Base-by-base conservation (phyloP, 1,140 invertebrate species). In the Ooceraea biroi region DNA sequence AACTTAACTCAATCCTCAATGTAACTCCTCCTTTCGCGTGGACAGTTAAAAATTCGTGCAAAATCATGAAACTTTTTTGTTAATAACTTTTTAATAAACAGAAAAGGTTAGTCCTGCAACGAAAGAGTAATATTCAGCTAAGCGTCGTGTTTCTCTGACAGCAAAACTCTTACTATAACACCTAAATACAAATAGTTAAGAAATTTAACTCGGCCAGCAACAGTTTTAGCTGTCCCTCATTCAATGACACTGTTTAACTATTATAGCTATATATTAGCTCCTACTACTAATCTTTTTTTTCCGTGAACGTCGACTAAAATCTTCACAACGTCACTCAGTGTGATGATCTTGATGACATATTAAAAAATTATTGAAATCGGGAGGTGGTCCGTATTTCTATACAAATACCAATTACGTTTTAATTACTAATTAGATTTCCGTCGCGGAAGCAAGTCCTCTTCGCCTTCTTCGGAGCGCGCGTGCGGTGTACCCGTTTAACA, bases 241-340 rank as follows among this genome's bases (percentile, higher is more conserved):
- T 19, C 11, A 63, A 19, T 0, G 60, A 63, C 5, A 63, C 30
- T 36, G 17, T 41, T 63, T 63, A 63, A 27, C 30, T 63, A 11
- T 27, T 1, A 3, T 17, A 10, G 12, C 60, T 63, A 41, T 19
- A n/a, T 63, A 17, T 60, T 60, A 36, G 30, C 60, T 63, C 60
- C 27, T 41, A 2, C 3, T 63, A 27, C 60, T 41, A 63, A 63
- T 63, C 60, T 3, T 63, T 63, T 63, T 63, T 63, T 61, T 27
- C 22, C 25, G 57, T 55, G 52, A 57, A n/a, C n/a, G n/a, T n/a
- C n/a, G n/a, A n/a, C n/a, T n/a, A 12, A 48, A 19, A 30, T 1
- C 1, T 14, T 50, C 12, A n/a, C n/a, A n/a, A n/a, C n/a, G n/a
- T n/a, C n/a, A n/a, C n/a, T n/a, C n/a, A n/a, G n/a, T n/a, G n/a